Percentiles rank a stretch among this genome's conserved stretches.
These are phyloP conservation scores for Fulica atra DNA, from an alignment of 2,113 vertebrate species.

Conservation along the genomic window DNA sequence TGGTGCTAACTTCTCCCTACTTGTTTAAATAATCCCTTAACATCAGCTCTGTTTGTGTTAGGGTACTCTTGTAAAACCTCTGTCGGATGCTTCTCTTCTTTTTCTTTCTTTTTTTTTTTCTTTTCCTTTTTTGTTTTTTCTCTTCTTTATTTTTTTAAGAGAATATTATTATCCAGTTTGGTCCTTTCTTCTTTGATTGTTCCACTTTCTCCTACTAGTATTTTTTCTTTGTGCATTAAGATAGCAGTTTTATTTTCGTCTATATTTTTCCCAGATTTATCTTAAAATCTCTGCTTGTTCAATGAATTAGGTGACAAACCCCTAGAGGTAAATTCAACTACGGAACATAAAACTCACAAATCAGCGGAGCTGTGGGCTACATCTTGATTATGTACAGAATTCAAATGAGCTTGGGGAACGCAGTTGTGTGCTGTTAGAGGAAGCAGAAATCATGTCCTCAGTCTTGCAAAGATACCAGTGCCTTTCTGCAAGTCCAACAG, in stretches of 20 bases:
- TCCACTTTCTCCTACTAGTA: neutral
- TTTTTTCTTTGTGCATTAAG: neutral
- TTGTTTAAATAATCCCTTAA: slow-evolving; percentile 73
- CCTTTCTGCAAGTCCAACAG: neutral
- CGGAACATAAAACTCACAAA: slow-evolving; percentile 49
- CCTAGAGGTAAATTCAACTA: slow-evolving; percentile 51
- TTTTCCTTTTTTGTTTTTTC: neutral
- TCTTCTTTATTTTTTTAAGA: neutral
- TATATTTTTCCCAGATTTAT: slow-evolving; percentile 9
- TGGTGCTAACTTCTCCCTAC: slow-evolving; percentile 74
- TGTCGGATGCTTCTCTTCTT: neutral
- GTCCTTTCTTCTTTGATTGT: neutral
- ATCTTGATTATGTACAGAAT: slow-evolving; percentile 22
- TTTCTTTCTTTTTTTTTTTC: neutral
- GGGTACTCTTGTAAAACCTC: slow-evolving; percentile 32
- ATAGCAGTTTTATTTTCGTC: neutral
- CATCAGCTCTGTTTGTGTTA: slow-evolving; percentile 48
- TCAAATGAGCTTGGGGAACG: slow-evolving; percentile 7
- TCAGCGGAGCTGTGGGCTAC: slow-evolving; percentile 26
- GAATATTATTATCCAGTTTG: neutral
- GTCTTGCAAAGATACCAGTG: neutral
- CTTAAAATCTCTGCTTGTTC: slow-evolving; percentile 41
- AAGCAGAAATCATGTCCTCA: neutral
- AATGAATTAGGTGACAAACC: slow-evolving; percentile 64
- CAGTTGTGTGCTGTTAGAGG: neutral